phyloP scores from a whole-genome alignment of 2,888 invertebrate genomes.

The Cremastinae sp. region DNA sequence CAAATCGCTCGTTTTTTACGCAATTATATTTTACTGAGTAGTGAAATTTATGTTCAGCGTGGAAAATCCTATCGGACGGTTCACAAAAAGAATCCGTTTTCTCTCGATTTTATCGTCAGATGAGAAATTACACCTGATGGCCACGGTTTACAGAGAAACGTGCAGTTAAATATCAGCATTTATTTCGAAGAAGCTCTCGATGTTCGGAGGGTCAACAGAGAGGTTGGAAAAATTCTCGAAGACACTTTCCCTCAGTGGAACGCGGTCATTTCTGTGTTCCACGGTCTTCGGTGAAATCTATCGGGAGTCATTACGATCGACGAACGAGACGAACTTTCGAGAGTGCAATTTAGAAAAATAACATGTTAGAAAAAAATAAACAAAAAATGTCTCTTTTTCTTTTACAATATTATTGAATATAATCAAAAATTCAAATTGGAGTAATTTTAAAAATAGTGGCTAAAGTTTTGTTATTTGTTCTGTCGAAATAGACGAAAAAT shows the following conservation, averaged over 20 bases:
- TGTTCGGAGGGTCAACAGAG: slow-evolving; percentile 59
- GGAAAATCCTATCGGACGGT: too few relatives aligned
- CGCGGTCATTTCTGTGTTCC: slow-evolving; percentile 49
- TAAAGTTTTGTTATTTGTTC: too few relatives aligned
- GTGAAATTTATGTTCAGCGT: too few relatives aligned
- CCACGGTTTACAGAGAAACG: slow-evolving; percentile 17
- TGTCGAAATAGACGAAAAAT: too few relatives aligned
- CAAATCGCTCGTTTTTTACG: too few relatives aligned
- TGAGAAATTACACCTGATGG: not conserved
- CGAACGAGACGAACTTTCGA: slow-evolving; percentile 51
- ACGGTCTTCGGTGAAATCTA: slow-evolving; percentile 21
- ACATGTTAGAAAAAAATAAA: slow-evolving; percentile 23
- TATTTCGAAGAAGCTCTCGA: not conserved
- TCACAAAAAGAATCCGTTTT: too few relatives aligned
- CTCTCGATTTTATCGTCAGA: too few relatives aligned
- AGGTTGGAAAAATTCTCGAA: slow-evolving; percentile 64
- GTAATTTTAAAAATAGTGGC: too few relatives aligned
- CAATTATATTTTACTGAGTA: too few relatives aligned
- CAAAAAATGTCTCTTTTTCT: slow-evolving; percentile 14
- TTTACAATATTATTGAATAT: slow-evolving; percentile 83
- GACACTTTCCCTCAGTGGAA: slow-evolving; percentile 68
- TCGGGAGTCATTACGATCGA: slow-evolving; percentile 38
- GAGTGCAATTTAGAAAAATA: too few relatives aligned
- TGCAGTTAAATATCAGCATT: slow-evolving; percentile 8
- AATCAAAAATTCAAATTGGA: too few relatives aligned